phyloP scores from a whole-genome alignment of 2,888 invertebrate genomes.

The Meteorus cinctellus region DNA sequence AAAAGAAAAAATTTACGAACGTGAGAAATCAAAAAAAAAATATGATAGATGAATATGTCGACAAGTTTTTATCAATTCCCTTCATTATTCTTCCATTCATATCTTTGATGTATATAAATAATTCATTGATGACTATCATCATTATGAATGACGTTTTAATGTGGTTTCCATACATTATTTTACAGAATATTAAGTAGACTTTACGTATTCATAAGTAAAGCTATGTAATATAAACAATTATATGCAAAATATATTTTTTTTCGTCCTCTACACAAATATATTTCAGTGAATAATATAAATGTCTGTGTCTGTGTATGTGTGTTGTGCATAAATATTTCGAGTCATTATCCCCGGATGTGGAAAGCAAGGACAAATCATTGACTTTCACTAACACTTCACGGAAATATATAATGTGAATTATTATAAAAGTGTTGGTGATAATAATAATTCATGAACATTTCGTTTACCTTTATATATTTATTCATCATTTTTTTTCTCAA shows the following conservation, averaged over 20 bases:
- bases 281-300: slow-evolving; percentile 1
- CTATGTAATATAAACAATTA: neutral
- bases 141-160: slow-evolving; percentile 23
- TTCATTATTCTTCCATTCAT: neutral
- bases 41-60: neutral
- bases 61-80: too few species aligned
- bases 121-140: neutral
- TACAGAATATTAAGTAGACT: neutral
- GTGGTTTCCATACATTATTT: slow-evolving; percentile 29
- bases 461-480: slow-evolving; percentile 12
- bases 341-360: slow-evolving; percentile 42
- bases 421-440: neutral
- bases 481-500: slow-evolving; percentile 8
- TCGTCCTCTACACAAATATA: neutral
- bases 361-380: slow-evolving; percentile 45
- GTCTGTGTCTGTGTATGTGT: neutral
- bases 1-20: slow-evolving; percentile 2
- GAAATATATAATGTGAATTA: slow-evolving; percentile 41
- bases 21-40: neutral
- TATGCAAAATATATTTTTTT: slow-evolving; percentile 1
- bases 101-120: neutral
- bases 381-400: slow-evolving; percentile 47
- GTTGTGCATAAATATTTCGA: neutral
- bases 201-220: neutral
- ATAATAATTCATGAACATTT: slow-evolving; percentile 35